Evolutionary conservation across 2,797 vertebrate genomes (phyloP).

Genomic region (Tapera naevia): DNA sequence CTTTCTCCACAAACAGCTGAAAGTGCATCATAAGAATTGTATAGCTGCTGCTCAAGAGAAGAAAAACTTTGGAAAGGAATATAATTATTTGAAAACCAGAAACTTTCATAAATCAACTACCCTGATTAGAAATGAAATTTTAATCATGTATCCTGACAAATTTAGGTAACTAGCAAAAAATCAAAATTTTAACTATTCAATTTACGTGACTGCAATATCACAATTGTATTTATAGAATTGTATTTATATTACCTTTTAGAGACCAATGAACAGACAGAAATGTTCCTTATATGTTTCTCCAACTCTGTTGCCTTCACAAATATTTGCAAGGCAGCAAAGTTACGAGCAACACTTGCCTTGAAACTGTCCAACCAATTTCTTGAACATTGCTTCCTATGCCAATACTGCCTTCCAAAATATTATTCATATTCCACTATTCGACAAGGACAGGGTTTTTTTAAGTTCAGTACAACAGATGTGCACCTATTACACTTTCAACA

Average conservation of each 20-base stretch:
- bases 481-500: neutral
- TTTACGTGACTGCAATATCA: neutral
- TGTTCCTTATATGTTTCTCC: neutral
- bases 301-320: neutral
- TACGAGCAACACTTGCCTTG: neutral
- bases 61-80: neutral
- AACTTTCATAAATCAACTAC: neutral
- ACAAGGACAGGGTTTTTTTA: neutral
- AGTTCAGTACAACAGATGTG: neutral
- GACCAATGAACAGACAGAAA: neutral
- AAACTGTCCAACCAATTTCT: neutral
- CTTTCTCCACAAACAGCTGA: neutral
- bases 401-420: neutral
- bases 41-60: neutral
- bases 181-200: accelerated
- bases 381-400: neutral
- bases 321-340: neutral
- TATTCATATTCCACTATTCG: neutral
- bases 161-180: neutral
- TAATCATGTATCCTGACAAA: neutral
- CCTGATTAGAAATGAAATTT: neutral
- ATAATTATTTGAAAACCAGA: neutral
- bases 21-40: neutral
- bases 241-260: neutral
- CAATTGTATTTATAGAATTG: neutral